Base-by-base conservation (phyloP, 2,113 vertebrate species). In the Notothenia rossii region DNA sequence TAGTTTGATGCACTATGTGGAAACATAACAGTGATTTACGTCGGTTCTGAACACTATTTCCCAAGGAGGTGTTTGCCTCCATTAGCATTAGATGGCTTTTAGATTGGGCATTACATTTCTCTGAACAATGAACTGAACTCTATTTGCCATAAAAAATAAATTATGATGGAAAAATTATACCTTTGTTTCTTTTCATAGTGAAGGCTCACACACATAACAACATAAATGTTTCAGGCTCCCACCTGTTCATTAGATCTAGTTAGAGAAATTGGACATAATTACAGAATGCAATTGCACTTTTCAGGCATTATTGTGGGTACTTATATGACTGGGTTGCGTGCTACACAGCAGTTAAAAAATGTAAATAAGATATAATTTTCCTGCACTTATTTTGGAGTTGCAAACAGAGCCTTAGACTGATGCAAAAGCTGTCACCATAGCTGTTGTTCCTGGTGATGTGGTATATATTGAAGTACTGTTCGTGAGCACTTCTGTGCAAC, bases 191-290 rank as follows among this genome's bases (percentile, higher is more conserved):
- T 48, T 20, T 72, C 54, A 25, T 10, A 15, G 64, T 51, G 29
- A 64, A 58, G 64, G n/a, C 13, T 67, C 6, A 55, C 14, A 36
- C 13, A 60, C 40, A 68, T 29, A 70, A 81, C 62, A 43, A 48
- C 18, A 12, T 22, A 14, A 17, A 71, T 53, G 45, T 56, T 64
- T 48, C 49, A 25, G 29, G 22, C 55, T 74, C 10, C 18, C 6
- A 36, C 22, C 54, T 29, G 50, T n/a, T 61, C 29, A 22, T 69
- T 75, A 50, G 8, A 63, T 70, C 58, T 50, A 70, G 75, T 75
- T 50, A 6, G 3, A 46, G 13, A 46, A 33, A 14, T 55, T 54
- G 2, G 29, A 61, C n/a, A 20, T 55, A 67, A 77, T 73, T 18
- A 60, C 14, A 64, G 10, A 22, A 51, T 25, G 15, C n/a, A 36